Evolutionary conservation across 2,113 vertebrate species (phyloP).

Genomic region (Butorides virescens): DNA sequence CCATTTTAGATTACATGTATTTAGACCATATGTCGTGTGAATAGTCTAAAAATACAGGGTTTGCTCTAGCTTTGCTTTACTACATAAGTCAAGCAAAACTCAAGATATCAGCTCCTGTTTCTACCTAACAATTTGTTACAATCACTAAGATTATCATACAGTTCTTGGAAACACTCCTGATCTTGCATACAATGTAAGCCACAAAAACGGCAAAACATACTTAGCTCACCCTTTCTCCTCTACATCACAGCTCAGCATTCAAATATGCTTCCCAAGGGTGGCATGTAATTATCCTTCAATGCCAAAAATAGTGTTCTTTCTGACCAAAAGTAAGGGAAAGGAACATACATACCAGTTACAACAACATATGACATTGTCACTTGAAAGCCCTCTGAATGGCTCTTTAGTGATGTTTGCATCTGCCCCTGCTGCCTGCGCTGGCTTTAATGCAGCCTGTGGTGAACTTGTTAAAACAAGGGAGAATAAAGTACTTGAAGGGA

Average conservation of each 20-base stretch:
- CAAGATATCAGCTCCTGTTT: neutral
- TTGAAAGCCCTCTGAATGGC: neutral
- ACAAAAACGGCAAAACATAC: neutral
- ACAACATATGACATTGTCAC: neutral
- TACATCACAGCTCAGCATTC: neutral
- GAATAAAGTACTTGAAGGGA: neutral
- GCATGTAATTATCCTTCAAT: neutral
- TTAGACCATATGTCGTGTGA: neutral
- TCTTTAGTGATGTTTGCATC: neutral
- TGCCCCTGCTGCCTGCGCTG: neutral
- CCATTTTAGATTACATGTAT: neutral
- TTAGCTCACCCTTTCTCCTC: neutral
- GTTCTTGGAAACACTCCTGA: neutral
- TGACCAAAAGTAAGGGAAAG: neutral
- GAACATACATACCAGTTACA: neutral
- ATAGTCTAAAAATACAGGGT: neutral
- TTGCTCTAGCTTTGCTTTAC: neutral
- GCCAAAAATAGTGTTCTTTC: neutral
- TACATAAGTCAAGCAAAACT: neutral
- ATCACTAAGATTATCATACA: neutral
- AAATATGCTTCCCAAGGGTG: neutral
- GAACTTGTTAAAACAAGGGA: neutral
- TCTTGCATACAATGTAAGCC: neutral
- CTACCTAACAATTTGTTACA: neutral
- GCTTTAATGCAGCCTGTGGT: neutral